Evolutionary conservation across 1,140 invertebrate genomes (phyloP).

Genomic region (Trinorchestia longiramus): DNA sequence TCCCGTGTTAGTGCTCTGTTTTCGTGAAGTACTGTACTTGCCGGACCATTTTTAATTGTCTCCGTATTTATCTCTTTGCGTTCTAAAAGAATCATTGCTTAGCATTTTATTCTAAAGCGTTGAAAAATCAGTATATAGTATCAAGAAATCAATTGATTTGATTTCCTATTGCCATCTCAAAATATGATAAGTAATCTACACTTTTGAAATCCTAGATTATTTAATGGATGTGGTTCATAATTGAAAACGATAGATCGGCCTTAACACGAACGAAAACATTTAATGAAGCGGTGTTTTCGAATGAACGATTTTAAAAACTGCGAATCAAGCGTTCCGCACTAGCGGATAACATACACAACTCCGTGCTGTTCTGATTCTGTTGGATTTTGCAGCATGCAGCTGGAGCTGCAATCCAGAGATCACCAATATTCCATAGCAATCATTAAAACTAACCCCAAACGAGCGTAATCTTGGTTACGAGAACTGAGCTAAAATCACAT

Average conservation of each 20-base stretch:
- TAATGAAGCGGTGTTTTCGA: neutral
- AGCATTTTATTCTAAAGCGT: no score
- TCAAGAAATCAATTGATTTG: no score
- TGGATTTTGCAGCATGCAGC: neutral
- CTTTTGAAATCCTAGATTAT: neutral
- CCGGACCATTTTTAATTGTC: no score
- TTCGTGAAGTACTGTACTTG: no score
- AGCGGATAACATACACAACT: neutral
- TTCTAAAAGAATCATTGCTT: no score
- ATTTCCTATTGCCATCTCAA: no score
- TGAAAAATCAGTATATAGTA: no score
- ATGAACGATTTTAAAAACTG: neutral
- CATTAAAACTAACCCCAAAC: slow-evolving; percentile 29
- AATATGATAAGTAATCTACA: no score
- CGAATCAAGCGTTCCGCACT: neutral
- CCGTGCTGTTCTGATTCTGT: neutral
- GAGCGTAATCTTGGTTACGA: slow-evolving; percentile 40
- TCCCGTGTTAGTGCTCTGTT: no score
- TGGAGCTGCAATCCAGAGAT: slow-evolving; percentile 35
- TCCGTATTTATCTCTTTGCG: no score
- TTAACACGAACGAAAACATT: neutral
- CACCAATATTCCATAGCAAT: slow-evolving; percentile 41
- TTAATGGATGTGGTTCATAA: neutral
- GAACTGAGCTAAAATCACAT: slow-evolving; percentile 8
- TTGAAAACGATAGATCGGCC: neutral